phyloP scores from a whole-genome alignment of 2,888 invertebrate species.

The Cybosia mesomella region DNA sequence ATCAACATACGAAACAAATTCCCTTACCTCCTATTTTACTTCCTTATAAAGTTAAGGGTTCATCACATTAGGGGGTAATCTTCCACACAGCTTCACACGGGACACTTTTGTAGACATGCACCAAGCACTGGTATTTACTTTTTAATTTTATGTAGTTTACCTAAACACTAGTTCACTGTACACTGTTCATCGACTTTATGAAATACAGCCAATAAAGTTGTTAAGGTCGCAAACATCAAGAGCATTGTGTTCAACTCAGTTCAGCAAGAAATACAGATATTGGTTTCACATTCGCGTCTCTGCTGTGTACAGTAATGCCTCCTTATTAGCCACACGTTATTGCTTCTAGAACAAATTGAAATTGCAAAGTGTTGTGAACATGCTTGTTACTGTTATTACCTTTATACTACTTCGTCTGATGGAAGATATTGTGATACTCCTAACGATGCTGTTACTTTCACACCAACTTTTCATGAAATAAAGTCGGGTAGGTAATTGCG shows the following conservation, averaged over 20 bases:
- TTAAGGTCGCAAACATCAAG: not conserved
- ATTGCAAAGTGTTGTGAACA: not conserved
- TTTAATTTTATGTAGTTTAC: too few relatives aligned
- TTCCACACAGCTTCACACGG: too few relatives aligned
- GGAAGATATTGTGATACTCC: too few relatives aligned
- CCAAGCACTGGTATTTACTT: too few relatives aligned
- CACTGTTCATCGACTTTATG: not conserved
- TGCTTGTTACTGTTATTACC: not conserved
- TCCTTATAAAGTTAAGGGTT: too few relatives aligned
- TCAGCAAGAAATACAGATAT: not conserved
- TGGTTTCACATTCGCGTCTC: not conserved
- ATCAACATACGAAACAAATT: too few relatives aligned
- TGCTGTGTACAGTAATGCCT: not conserved
- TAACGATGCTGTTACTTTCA: too few relatives aligned
- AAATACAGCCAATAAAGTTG: not conserved
- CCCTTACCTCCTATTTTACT: too few relatives aligned
- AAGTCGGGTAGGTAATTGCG: too few relatives aligned
- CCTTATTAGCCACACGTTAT: not conserved
- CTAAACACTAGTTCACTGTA: not conserved
- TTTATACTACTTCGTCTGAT: not conserved
- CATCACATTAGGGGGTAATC: too few relatives aligned
- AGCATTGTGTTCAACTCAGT: not conserved
- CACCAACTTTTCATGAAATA: too few relatives aligned
- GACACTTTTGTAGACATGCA: too few relatives aligned
- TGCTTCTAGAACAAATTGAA: constrained; percentile 13